Conservation (phyloP, 2,797 vertebrate genomes). For the Pagetopsis macropterus region DNA sequence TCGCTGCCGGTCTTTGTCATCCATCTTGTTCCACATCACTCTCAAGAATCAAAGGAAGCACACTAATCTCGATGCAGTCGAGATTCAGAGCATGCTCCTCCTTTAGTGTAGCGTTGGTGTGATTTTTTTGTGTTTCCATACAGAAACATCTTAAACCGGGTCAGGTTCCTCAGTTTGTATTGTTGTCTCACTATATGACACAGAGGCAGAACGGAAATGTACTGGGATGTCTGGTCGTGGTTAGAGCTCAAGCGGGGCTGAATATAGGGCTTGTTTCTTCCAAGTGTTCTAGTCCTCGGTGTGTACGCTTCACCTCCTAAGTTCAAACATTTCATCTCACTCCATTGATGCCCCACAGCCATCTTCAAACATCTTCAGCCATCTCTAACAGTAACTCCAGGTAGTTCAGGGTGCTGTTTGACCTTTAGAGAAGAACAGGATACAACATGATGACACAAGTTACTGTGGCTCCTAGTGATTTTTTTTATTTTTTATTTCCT, state of each 20-base stretch:
- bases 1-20: slow-evolving; percentile 64
- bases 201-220: slow-evolving; percentile 9
- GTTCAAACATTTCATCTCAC: slow-evolving; percentile 62
- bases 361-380: slow-evolving; percentile 34
- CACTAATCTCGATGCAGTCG: slow-evolving; percentile 26
- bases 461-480: slow-evolving; percentile 86
- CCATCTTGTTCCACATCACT: slow-evolving; percentile 69
- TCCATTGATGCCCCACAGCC: slow-evolving; percentile 30
- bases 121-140: slow-evolving; percentile 19
- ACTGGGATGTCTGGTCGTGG: neutral
- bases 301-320: slow-evolving; percentile 38
- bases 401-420: slow-evolving; percentile 11
- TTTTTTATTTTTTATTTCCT: slow-evolving; percentile 93
- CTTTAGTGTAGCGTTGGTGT: slow-evolving; percentile 15
- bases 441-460: slow-evolving; percentile 47
- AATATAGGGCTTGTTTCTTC: slow-evolving; percentile 7
- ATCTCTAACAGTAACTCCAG: slow-evolving; percentile 19
- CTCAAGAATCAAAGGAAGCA: slow-evolving; percentile 33
- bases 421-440: slow-evolving; percentile 45
- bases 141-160: slow-evolving; percentile 25
- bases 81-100: slow-evolving; percentile 28
- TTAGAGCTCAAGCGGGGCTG: slow-evolving; percentile 10
- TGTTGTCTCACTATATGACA: slow-evolving; percentile 3
- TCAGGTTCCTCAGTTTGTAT: slow-evolving; percentile 19
- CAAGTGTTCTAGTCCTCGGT: neutral